phyloP scores from a whole-genome alignment of 2,797 vertebrate species.

The Enteromius treurensis region DNA sequence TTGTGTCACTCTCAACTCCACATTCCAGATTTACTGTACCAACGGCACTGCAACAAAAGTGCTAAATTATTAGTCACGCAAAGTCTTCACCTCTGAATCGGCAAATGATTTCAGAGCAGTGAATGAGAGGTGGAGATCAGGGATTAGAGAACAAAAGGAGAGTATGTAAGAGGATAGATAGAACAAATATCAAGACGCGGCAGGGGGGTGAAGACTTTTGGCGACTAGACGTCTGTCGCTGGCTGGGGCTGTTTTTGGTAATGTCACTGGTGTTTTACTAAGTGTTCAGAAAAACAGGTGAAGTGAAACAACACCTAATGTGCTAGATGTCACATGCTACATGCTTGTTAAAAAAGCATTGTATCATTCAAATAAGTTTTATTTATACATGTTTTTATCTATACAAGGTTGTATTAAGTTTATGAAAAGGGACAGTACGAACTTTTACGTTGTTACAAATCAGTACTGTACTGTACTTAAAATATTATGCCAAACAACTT shows the following conservation, averaged over 20 bases:
- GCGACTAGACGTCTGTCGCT: neutral
- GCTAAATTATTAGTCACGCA: neutral
- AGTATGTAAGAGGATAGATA: neutral
- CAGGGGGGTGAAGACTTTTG: neutral
- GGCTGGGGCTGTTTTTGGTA: neutral
- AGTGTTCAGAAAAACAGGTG: neutral
- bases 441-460: neutral
- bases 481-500: neutral
- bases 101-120: neutral
- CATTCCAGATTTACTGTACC: conserved; percentile 22
- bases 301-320: neutral
- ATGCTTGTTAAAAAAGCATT: neutral
- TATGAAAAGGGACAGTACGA: neutral
- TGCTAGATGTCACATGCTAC: neutral
- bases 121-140: neutral
- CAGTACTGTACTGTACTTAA: neutral
- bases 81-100: neutral
- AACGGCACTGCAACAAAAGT: neutral
- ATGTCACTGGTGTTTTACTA: neutral
- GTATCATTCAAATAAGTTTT: neutral
- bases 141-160: neutral
- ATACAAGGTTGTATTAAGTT: neutral
- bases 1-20: neutral
- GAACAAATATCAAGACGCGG: neutral
- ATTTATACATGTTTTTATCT: too few relatives aligned